phyloP scores from a whole-genome alignment of 2,888 invertebrate genomes.

The Creontiades dilutus region DNA sequence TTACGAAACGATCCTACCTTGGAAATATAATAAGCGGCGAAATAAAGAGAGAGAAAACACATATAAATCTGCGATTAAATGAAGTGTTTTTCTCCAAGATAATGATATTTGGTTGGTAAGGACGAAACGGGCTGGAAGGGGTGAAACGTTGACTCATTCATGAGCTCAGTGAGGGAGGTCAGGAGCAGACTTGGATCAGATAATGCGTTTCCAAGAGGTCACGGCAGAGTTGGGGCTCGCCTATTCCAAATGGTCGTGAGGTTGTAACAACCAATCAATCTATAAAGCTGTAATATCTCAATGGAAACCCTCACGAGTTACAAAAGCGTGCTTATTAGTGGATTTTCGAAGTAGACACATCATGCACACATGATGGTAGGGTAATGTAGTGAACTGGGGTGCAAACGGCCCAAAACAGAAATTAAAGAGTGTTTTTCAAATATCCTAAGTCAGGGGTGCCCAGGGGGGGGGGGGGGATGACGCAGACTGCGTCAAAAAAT shows the following conservation, averaged over 20 bases:
- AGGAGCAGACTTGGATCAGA: not conserved
- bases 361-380: no score
- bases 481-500: no score
- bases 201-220: not conserved
- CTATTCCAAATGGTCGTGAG: not conserved
- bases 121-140: not conserved
- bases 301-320: no score
- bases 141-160: not conserved
- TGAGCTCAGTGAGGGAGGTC: not conserved
- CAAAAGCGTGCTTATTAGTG: no score
- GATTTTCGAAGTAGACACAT: no score
- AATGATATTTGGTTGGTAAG: not conserved
- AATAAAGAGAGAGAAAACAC: not conserved
- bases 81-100: not conserved
- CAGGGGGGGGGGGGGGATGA: no score
- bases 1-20: not conserved
- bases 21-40: not conserved
- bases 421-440: no score
- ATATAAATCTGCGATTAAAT: not conserved
- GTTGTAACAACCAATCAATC: not conserved
- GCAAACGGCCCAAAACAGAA: no score
- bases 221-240: not conserved
- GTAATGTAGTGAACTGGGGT: no score
- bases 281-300: no score
- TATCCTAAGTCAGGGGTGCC: no score